Base-by-base conservation (phyloP, 2,797 vertebrate species). In the Lithobates sylvaticus region DNA sequence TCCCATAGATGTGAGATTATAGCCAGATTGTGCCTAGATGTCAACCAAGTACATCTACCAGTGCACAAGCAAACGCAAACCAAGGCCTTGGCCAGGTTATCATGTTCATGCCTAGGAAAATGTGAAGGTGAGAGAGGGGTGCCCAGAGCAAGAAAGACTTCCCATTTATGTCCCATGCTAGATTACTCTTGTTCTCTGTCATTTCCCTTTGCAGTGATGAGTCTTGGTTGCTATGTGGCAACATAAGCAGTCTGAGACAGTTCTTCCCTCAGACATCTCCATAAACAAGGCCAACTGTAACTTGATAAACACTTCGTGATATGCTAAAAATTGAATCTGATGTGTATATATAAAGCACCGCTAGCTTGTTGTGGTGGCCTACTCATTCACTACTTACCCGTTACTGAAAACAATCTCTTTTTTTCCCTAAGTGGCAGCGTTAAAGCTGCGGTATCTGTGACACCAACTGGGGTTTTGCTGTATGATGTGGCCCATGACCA, bases 361-460 rank as follows among this genome's bases (percentile, higher is more conserved):
- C 54, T 61, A 61, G 54, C 54, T 61, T 61, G 21, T 61, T 61
- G 54, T 61, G 54, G 54, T 61, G 54, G 54, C 54, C 54, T 23
- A 61, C 54, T 61, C 54, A 61, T 61, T 81, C 47, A 39, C 69
- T 42, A 68, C 70, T 61, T 81, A 81, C 69, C 36, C 71, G 32
- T 71, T 71, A 3, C 47, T 61, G 58, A 27, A 81, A 81, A 61
- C 10, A 34, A 61, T 61, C 47, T 58, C 29, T 36, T 36, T 39
- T 32, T 58, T 32, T 58, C 36, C 36, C 29, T 72, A 81, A 81
- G 58, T 58, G 61, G 68, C 36, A 2, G 68, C 71, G 36, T 69
- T 72, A 81, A 39, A 72, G 67, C 16, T 70, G 64, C 69, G 42
- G 65, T 8, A 21, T 80, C 32, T 23, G 79, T 61, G 54, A 61